Base-by-base conservation (phyloP, 1,140 invertebrate genomes). In the Bombus waltoni region DNA sequence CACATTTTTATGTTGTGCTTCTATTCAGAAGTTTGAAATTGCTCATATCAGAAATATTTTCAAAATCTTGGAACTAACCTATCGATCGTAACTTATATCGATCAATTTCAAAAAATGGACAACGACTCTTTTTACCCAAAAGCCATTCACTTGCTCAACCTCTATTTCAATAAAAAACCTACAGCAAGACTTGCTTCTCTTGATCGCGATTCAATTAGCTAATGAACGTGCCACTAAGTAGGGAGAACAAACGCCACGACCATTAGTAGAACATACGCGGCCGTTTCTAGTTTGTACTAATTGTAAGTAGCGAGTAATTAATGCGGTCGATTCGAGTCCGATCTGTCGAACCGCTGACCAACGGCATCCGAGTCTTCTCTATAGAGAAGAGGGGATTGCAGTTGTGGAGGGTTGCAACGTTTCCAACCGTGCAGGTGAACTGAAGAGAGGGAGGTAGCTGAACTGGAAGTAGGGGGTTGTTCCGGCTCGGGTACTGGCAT, bases 231-330 rank as follows among this genome's bases (percentile, higher is more conserved):
- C 66, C 82, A 38, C 70, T 81, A 85, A 86, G 70, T 82, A 71
- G 62, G 13, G n/a, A 38, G 76, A 68, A 77, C 73, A 75, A 85
- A 65, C 62, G 68, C 76, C 79, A 59, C 68, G 68, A 88, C 79
- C 79, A 85, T 86, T 81, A 68, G 78, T 77, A 35, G 68, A 81
- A 71, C 72, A 76, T 62, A 38, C 65, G 79, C 70, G 83, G 78
- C 65, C 85, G 68, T 78, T 81, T 84, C 82, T 85, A 84, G 86
- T 75, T 81, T 88, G 85, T 89, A 87, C 88, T 90, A 92, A 91
- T 93, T 91, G 92, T 92, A 91, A 93, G 92, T 90, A 92, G 92
- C 93, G 89, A 93, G 93, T 94, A 94, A 93, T 94, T 94, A 94
- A 93, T 94, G 93, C 89, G 93, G 92, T 93, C 91, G 87, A 91